Conservation (phyloP, 2,888 invertebrate genomes). For the Drosophila phalerata region DNA sequence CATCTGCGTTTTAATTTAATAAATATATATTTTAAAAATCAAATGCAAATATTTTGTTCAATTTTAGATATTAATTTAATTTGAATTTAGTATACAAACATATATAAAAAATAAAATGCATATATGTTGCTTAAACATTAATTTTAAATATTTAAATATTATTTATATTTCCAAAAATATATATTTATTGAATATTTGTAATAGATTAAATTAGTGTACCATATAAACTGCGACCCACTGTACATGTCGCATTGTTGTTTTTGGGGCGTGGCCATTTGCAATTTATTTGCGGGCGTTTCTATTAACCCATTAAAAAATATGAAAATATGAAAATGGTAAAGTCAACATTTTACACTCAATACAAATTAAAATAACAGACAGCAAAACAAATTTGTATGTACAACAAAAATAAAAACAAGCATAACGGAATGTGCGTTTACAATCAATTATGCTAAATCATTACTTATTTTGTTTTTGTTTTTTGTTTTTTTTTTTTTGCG, state of each 20-base stretch:
- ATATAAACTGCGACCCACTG: no score
- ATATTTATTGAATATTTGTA: no score
- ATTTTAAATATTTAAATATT: no score
- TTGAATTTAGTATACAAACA: no score
- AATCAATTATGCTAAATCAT: slow-evolving; percentile 50
- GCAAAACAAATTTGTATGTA: slow-evolving; percentile 23
- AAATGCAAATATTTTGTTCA: no score
- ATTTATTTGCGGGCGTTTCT: slow-evolving; percentile 20
- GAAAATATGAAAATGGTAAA: slow-evolving; percentile 42
- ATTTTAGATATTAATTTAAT: no score
- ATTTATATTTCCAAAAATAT: background rate
- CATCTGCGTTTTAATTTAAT: no score
- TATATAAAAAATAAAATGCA: no score
- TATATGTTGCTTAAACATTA: no score
- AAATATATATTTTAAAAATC: no score
- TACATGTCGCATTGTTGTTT: background rate
- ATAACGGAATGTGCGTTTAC: slow-evolving; percentile 38
- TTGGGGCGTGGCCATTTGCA: slow-evolving; percentile 32
- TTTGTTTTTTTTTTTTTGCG: no score
- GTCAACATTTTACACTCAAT: slow-evolving; percentile 42
- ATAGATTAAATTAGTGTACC: no score
- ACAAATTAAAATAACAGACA: slow-evolving; percentile 21
- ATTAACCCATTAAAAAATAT: slow-evolving; percentile 38
- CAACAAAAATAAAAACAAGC: background rate
- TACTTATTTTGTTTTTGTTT: background rate